A percentile compares a stretch with the other conserved stretches of the same genome.
Evolutionary conservation across 2,113 vertebrate species (phyloP).

Genomic region (Nerophis ophidion): DNA sequence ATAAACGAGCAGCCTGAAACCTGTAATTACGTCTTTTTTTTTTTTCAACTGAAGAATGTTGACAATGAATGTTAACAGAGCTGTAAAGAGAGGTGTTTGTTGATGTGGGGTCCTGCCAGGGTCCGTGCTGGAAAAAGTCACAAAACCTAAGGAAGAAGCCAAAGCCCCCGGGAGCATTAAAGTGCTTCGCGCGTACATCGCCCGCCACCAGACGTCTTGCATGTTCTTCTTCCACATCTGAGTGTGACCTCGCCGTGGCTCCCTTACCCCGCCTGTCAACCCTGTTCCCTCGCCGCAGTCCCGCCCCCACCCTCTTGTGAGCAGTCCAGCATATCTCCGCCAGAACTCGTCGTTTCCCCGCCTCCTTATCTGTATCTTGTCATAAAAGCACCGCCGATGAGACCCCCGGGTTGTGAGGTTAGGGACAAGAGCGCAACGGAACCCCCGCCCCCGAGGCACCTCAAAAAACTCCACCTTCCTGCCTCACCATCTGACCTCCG

Average conservation of each 20-base stretch:
- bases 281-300: slow-evolving; percentile 39
- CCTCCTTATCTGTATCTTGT: slow-evolving; percentile 43
- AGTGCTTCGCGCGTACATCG: slow-evolving; percentile 19
- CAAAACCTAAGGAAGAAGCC: slow-evolving; percentile 2
- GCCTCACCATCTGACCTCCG: slow-evolving; percentile 20
- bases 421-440: slow-evolving; percentile 26
- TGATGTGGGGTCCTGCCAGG: not conserved
- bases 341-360: slow-evolving; percentile 34
- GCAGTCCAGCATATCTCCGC: slow-evolving; percentile 47
- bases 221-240: slow-evolving; percentile 12
- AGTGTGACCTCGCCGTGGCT: slow-evolving; percentile 32
- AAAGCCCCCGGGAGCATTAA: not conserved
- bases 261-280: slow-evolving; percentile 50
- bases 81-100: not conserved
- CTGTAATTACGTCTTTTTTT: not conserved
- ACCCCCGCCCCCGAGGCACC: slow-evolving; percentile 32
- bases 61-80: not conserved
- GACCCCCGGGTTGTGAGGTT: slow-evolving; percentile 43
- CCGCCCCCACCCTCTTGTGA: slow-evolving; percentile 16
- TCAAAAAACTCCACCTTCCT: slow-evolving; percentile 16
- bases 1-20: not conserved
- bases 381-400: slow-evolving; percentile 42
- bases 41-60: no score
- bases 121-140: slow-evolving; percentile 39
- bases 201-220: slow-evolving; percentile 17